Base-by-base conservation (phyloP, 2,888 invertebrate genomes). In the Oxyteleia sp. region DNA sequence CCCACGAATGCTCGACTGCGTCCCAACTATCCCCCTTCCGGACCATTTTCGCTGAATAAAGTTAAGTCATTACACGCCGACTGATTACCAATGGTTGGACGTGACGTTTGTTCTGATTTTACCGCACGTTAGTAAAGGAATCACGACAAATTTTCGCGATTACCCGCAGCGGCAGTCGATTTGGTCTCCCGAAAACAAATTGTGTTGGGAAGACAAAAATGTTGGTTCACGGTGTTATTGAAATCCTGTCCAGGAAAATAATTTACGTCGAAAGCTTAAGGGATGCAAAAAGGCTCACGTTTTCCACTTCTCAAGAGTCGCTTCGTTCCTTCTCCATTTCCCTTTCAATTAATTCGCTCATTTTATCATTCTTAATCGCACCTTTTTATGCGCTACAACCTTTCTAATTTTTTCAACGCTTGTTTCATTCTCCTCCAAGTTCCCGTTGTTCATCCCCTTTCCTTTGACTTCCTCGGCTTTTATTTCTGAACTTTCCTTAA, bases 11-110 rank as follows among this genome's bases (percentile, higher is more conserved):
- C n/a, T n/a, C n/a, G n/a, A n/a, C n/a, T n/a, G n/a, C n/a, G n/a
- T n/a, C n/a, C n/a, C n/a, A n/a, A n/a, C n/a, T n/a, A n/a, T n/a
- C n/a, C n/a, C n/a, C n/a, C n/a, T n/a, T n/a, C n/a, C n/a, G n/a
- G n/a, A n/a, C n/a, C n/a, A n/a, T n/a, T n/a, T n/a, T n/a, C n/a
- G n/a, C n/a, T n/a, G n/a, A n/a, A n/a, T n/a, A n/a, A n/a, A n/a
- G n/a, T n/a, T n/a, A n/a, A n/a, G n/a, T n/a, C n/a, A 23, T n/a
- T 45, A 35, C 69, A 59, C 68, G n/a, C n/a, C n/a, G n/a, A n/a
- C n/a, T n/a, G 69, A 81, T 81, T 75, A 74, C 69, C 74, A 41
- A 45, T 59, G 55, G 45, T 51, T 35, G 61, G n/a, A 68, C 74
- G 59, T 68, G 72, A 64, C 49, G 35, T 74, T 81, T 51, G 74